Evolutionary conservation across 2,797 vertebrate genomes (phyloP).

Genomic region (Enteromius radiatus): DNA sequence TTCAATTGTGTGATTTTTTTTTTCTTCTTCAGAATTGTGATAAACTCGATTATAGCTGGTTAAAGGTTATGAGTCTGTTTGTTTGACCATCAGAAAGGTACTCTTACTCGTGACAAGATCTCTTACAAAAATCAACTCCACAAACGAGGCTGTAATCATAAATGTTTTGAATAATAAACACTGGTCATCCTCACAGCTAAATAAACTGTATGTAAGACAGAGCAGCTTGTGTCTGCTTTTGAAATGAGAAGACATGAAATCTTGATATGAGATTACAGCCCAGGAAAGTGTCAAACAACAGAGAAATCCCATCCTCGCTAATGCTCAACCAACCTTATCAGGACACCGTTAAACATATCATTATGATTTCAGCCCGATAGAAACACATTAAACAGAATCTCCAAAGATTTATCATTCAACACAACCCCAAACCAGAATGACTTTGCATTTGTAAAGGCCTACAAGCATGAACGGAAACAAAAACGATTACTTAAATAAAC

Average conservation of each 20-base stretch:
- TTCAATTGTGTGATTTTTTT: too few relatives aligned
- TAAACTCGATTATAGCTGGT: not conserved
- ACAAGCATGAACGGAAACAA: not conserved
- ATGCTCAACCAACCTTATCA: constrained; percentile 12
- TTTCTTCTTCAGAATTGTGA: too few relatives aligned
- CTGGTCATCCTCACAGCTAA: not conserved
- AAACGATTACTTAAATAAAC: not conserved
- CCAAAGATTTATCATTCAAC: not conserved
- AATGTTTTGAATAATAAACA: constrained; percentile 11
- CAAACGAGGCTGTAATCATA: not conserved
- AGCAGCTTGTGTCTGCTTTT: constrained; percentile 3
- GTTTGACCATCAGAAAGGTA: not conserved
- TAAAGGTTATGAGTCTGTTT: not conserved
- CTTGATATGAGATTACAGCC: constrained; percentile 32
- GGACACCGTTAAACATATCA: not conserved
- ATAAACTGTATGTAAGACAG: not conserved
- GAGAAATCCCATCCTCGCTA: constrained; percentile 17
- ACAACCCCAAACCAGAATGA: not conserved
- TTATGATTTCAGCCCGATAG: constrained; percentile 3
- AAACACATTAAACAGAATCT: constrained; percentile 3
- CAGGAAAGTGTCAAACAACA: not conserved
- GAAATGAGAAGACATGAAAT: constrained; percentile 29
- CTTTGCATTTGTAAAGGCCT: not conserved
- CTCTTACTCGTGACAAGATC: not conserved
- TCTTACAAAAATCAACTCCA: not conserved